A percentile compares a stretch with the other conserved stretches of the same genome.
These are phyloP conservation scores for Actinopyga echinites DNA, from an alignment of 53 echinoderm and acorn worm species.

Conservation along the genomic window DNA sequence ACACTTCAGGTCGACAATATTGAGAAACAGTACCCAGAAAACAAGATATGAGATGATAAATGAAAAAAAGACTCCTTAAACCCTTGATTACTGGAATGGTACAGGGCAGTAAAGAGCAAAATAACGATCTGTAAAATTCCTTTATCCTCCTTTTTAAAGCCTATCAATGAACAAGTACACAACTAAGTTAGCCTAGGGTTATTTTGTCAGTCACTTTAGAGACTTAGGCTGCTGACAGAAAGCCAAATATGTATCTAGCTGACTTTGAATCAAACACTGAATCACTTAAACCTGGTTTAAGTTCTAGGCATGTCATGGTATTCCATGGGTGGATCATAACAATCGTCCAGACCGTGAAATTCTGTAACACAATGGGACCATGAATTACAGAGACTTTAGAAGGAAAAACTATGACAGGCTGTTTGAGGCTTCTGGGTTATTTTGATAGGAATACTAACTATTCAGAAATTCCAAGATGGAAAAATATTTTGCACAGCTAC, in stretches of 20 bases:
- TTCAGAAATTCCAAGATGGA: too few species aligned
- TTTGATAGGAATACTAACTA: too few species aligned
- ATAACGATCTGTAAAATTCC: neutral
- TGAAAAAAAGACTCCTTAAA: conserved; percentile 7
- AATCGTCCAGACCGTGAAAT: too few species aligned
- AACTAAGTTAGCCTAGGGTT: conserved; percentile 29
- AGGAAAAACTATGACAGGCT: too few species aligned
- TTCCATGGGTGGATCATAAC: too few species aligned
- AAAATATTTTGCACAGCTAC: too few species aligned
- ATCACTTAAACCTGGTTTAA: neutral
- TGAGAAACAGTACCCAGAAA: neutral
- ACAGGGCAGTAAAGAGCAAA: conserved; percentile 17
- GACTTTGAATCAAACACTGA: neutral
- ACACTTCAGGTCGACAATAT: conserved; percentile 16
- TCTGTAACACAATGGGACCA: too few species aligned
- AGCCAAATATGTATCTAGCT: conserved; percentile 38
- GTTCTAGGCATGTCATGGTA: too few species aligned
- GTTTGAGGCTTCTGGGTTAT: too few species aligned
- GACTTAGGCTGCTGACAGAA: conserved; percentile 24
- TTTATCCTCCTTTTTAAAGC: neutral
- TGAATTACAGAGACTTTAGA: too few species aligned
- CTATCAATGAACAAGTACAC: conserved; percentile 34
- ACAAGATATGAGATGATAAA: neutral
- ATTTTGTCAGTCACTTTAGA: conserved; percentile 34
- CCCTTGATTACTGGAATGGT: conserved; percentile 15